Conservation (phyloP, 92 coral and sea anemone species). For the Epizoanthus scotinus region DNA sequence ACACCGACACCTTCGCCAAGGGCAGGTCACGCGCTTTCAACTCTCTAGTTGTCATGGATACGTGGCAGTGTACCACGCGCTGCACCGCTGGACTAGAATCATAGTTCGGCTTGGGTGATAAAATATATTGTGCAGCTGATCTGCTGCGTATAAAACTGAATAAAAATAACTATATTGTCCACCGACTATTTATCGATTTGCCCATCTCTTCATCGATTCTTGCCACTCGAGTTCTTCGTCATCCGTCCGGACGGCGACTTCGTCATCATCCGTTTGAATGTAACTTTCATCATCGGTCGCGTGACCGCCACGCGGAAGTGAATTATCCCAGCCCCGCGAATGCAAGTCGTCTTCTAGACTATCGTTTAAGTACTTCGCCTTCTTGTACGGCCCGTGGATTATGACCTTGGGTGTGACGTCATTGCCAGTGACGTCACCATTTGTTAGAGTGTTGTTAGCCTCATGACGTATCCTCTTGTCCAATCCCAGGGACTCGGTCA, state of each 20-base stretch:
- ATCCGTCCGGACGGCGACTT: conserved; percentile 85
- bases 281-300: conserved; percentile 93
- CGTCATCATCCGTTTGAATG: conserved; percentile 92
- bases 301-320: conserved; percentile 77
- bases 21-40: too few species aligned
- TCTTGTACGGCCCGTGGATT: conserved; percentile 49
- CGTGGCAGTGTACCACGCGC: neutral
- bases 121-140: conserved; percentile 5
- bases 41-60: conserved; percentile 15
- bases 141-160: conserved; percentile 50
- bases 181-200: conserved; percentile 73
- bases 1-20: neutral
- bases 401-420: conserved; percentile 50
- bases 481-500: conserved; percentile 75
- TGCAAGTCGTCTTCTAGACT: conserved; percentile 67
- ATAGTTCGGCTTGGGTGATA: neutral
- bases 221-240: conserved; percentile 94
- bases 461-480: conserved; percentile 51
- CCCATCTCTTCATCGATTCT: conserved; percentile 91
- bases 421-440: conserved; percentile 63
- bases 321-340: conserved; percentile 60
- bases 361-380: conserved; percentile 49
- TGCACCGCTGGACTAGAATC: neutral
- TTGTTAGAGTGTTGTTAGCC: conserved; percentile 42
- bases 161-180: conserved; percentile 40